Evolutionary conservation across 2,888 invertebrate species (phyloP).

Genomic region (Dioctria rufipes): DNA sequence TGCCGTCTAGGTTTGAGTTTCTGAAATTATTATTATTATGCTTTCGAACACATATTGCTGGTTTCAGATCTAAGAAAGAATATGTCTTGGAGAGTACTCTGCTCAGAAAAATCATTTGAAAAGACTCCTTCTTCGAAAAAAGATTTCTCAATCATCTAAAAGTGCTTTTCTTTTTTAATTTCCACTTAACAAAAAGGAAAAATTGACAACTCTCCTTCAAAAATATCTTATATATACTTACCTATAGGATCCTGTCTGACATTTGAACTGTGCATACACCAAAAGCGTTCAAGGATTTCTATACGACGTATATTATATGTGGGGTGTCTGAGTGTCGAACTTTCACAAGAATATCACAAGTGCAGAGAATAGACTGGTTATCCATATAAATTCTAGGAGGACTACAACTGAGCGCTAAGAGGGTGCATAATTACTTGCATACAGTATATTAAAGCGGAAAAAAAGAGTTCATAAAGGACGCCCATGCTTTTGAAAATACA

Average conservation of each 20-base stretch:
- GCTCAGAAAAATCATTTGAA: too few species aligned
- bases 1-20: too few species aligned
- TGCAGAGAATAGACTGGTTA: slow-evolving; percentile 4
- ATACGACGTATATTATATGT: not conserved
- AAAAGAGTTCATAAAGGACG: slow-evolving; percentile 23
- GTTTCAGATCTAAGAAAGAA: too few species aligned
- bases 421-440: slow-evolving; percentile 33
- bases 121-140: too few species aligned
- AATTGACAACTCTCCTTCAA: not conserved
- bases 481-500: not conserved
- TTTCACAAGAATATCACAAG: slow-evolving; percentile 4
- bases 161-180: slow-evolving; percentile 38
- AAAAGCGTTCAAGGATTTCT: slow-evolving; percentile 30
- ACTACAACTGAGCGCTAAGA: not conserved
- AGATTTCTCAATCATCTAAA: not conserved
- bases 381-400: not conserved
- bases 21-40: too few species aligned
- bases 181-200: slow-evolving; percentile 27
- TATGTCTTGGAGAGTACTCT: too few species aligned
- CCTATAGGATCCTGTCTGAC: slow-evolving; percentile 38
- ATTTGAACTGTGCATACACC: slow-evolving; percentile 31
- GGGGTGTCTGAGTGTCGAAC: slow-evolving; percentile 48
- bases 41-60: too few species aligned
- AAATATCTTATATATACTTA: too few species aligned
- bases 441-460: slow-evolving; percentile 14